Evolutionary conservation across 2,113 vertebrate species (phyloP), one percentile per base, ranked within the genome.

Genomic region (Saccopteryx bilineata): DNA sequence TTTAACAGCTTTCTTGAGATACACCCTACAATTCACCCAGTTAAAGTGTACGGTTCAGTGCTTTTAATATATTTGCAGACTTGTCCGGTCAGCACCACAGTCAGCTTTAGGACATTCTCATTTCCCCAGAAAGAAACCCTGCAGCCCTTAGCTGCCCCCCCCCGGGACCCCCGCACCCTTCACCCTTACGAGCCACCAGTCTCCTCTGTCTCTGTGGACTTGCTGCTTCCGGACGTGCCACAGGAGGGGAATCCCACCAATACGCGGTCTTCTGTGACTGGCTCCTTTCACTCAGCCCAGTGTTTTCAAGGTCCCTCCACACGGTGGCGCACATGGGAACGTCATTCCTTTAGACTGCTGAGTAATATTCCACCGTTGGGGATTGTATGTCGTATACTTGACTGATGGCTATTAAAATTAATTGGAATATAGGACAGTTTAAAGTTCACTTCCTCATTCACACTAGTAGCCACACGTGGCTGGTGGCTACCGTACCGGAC

Each of bases 1-100:
- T 13, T n/a, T 13, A 26, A 21, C 58, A 58, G 74, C 72, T 90
- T 87, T 48, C 4, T 23, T 48, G 88, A 87, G 65, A 24, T 3
- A 0, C 0, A 7, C 9, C 3, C 0, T 6, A 1, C 4, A 5
- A 1, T 17, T 48, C 78, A 26, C 46, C 15, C 28, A 1, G 1
- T 6, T 63, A 0, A 26, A 10, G 23, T 2, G 0, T 2, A 5
- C 0, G 2, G 1, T 4, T 31, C 39, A 1, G 33, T 17, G 66
- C 26, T 33, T 39, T n/a, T 5, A 19, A 24, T 13, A 4, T 9
- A 9, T 39, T 24, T 6, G 2, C 84, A 31, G 46, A 60, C 54
- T 12, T 17, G 14, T 9, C 0, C 2, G 2, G 3, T 54, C 31
- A 6, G 50, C 4, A 0, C 60, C 50, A 3, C 54, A 1, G 8